Conservation (phyloP, 2,888 invertebrate genomes). For the Encarsia formosa region DNA sequence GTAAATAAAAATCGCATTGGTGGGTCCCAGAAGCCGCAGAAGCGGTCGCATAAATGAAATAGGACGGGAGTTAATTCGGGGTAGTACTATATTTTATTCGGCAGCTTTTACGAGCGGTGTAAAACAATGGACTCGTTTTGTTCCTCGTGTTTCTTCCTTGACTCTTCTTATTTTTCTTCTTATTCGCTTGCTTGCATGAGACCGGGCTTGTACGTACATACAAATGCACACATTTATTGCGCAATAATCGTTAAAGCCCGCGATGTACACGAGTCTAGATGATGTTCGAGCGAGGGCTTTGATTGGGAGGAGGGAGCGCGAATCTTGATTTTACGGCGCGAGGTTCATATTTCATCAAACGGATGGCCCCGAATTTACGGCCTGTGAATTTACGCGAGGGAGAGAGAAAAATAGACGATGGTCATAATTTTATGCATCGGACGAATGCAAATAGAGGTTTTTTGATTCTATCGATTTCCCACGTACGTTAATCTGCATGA, state of each 20-base stretch:
- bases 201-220: conserved; percentile 8
- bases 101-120: conserved; percentile 39
- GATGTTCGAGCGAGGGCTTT: too few species aligned
- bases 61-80: conserved; percentile 22
- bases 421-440: too few species aligned
- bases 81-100: conserved; percentile 36
- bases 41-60: conserved; percentile 12
- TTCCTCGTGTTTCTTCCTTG: background rate
- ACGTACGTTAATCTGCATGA: too few species aligned
- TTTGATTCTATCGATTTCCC: too few species aligned
- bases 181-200: too few species aligned
- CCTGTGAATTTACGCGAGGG: too few species aligned
- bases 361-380: too few species aligned
- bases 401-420: too few species aligned
- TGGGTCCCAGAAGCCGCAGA: background rate
- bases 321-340: too few species aligned
- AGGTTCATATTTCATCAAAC: too few species aligned
- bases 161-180: background rate
- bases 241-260: conserved; percentile 41
- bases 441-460: too few species aligned
- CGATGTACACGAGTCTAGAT: conserved; percentile 31
- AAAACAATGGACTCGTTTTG: conserved; percentile 41
- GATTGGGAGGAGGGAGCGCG: too few species aligned
- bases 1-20: conserved; percentile 9
- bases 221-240: conserved; percentile 34